Conservation (phyloP, 2,888 invertebrate genomes). For the Heteromyza rotundicornis region DNA sequence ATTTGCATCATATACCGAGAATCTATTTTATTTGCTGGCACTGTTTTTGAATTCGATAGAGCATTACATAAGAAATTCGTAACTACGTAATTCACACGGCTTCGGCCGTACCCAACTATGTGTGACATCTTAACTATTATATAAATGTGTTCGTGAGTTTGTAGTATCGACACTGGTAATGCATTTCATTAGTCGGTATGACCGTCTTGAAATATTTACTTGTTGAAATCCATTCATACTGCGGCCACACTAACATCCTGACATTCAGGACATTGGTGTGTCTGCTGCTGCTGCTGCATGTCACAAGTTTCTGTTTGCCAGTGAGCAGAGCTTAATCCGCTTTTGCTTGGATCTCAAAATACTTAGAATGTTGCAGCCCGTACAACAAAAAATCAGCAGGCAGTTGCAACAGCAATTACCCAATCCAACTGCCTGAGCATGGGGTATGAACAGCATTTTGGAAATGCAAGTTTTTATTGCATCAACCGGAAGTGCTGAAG, state of each 20-base stretch:
- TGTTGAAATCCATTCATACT: conserved; percentile 6
- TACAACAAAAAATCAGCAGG: conserved; percentile 19
- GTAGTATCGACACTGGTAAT: too few relatives aligned
- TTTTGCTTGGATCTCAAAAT: conserved; percentile 51
- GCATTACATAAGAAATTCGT: too few relatives aligned
- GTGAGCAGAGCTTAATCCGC: conserved; percentile 51
- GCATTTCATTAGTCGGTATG: too few relatives aligned
- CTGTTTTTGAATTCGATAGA: too few relatives aligned
- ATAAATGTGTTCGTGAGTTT: too few relatives aligned
- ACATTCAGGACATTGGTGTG: not conserved
- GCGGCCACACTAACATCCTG: conserved; percentile 22
- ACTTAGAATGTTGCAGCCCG: conserved; percentile 18
- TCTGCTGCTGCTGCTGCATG: not conserved
- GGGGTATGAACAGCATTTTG: conserved; percentile 28
- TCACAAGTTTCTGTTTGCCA: conserved; percentile 37
- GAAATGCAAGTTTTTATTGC: conserved; percentile 50
- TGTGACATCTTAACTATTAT: too few relatives aligned
- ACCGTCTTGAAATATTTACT: not conserved
- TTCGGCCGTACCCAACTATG: too few relatives aligned
- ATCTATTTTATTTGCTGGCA: not conserved
- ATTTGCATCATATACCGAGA: too few relatives aligned
- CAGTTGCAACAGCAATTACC: conserved; percentile 17
- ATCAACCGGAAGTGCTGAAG: conserved; percentile 47
- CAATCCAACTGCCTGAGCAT: conserved; percentile 14
- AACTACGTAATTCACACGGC: too few relatives aligned